Percentiles rank a stretch among this genome's conserved stretches.
phyloP scores from a whole-genome alignment of 2,113 vertebrate genomes.

The Saguinus imperator region DNA sequence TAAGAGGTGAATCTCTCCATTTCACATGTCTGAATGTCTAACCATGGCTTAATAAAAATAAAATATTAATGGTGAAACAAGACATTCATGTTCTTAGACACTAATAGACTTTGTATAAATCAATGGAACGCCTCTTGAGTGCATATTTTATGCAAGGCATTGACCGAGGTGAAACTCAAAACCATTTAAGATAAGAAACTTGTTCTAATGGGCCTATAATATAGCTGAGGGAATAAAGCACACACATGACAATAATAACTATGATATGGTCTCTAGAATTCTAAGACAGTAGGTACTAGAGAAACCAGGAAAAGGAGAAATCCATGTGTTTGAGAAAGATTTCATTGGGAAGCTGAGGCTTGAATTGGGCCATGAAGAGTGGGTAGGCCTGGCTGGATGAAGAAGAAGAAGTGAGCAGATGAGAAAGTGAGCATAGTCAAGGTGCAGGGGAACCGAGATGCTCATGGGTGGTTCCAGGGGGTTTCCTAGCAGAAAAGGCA shows the following conservation, averaged over 20 bases:
- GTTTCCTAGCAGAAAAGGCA: background rate
- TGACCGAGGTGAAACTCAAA: background rate
- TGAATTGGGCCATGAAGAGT: background rate
- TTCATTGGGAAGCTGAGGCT: background rate
- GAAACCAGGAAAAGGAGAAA: background rate
- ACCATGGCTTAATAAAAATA: background rate
- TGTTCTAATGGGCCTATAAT: background rate
- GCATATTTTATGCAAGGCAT: background rate
- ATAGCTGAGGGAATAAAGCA: background rate
- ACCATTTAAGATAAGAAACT: background rate
- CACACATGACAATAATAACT: background rate
- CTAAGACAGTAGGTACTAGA: background rate
- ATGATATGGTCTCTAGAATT: background rate
- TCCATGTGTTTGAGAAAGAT: background rate
- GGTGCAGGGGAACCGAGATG: background rate
- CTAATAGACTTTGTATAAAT: background rate
- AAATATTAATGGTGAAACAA: constrained; percentile 29
- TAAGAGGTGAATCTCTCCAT: background rate
- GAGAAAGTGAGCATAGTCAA: background rate
- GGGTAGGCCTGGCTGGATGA: background rate
- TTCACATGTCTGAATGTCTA: constrained; percentile 17
- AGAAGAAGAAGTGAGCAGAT: background rate
- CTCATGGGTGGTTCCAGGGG: background rate
- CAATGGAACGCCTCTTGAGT: background rate
- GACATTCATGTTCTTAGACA: background rate